Conservation (phyloP, 2,888 invertebrate species). For the Apocheima hispidaria region DNA sequence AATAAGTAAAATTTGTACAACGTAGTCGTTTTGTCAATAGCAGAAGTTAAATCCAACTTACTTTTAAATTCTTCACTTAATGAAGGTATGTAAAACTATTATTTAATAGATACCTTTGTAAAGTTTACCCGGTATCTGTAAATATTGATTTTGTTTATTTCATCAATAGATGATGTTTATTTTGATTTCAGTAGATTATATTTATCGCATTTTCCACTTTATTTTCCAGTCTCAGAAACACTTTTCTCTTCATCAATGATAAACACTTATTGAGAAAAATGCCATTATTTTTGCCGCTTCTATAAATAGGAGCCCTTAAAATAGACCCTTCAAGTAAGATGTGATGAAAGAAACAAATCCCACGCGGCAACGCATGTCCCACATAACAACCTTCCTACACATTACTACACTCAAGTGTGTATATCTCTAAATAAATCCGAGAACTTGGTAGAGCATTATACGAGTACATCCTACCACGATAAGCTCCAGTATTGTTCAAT, state of each 20-base stretch:
- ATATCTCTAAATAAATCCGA: background rate
- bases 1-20: slow-evolving; percentile 9
- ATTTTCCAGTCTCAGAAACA: background rate
- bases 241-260: background rate
- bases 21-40: background rate
- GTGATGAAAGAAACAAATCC: slow-evolving; percentile 1
- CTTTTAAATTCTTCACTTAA: no score
- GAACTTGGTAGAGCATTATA: background rate
- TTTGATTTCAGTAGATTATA: background rate
- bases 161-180: no score
- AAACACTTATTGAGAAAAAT: background rate
- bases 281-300: background rate
- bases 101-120: no score
- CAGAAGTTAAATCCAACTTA: background rate
- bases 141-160: no score
- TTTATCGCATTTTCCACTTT: background rate
- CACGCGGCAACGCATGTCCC: slow-evolving; percentile 5
- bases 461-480: no score
- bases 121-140: no score
- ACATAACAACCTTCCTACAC: slow-evolving; percentile 7
- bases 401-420: background rate
- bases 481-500: no score
- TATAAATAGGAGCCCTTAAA: slow-evolving; percentile 1
- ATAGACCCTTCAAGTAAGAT: slow-evolving; percentile 13
- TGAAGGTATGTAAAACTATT: no score